These are phyloP conservation scores for Gymnoscelis rufifasciata DNA, from an alignment of 2,888 invertebrate species.

Conservation along the genomic window DNA sequence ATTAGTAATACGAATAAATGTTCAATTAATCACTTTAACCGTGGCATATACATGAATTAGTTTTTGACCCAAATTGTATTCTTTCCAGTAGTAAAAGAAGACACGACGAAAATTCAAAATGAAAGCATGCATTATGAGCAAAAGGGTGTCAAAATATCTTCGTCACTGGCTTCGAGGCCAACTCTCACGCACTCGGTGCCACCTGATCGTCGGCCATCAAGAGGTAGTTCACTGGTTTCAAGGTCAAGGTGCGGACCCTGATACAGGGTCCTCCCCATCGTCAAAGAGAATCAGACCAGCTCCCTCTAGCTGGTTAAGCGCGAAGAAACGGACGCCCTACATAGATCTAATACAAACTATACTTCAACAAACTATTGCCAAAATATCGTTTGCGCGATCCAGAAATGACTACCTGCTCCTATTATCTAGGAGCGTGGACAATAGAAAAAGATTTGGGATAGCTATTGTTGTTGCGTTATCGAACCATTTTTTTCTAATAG, in stretches of 20 bases:
- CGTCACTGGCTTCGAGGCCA: slow-evolving; percentile 51
- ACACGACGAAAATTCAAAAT: no score
- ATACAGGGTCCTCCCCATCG: slow-evolving; percentile 17
- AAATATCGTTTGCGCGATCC: slow-evolving; percentile 55
- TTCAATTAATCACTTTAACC: no score
- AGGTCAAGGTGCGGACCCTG: slow-evolving; percentile 32
- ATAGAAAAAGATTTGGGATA: slow-evolving; percentile 34
- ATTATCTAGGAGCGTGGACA: slow-evolving; percentile 46
- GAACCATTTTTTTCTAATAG: slow-evolving; percentile 15
- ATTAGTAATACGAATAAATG: no score
- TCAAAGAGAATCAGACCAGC: slow-evolving; percentile 49
- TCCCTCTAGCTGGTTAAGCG: slow-evolving; percentile 58
- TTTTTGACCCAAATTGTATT: no score
- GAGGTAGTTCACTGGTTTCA: slow-evolving; percentile 60
- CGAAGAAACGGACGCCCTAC: slow-evolving; percentile 69
- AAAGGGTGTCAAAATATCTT: slow-evolving; percentile 68
- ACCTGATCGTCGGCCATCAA: slow-evolving; percentile 44
- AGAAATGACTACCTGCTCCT: slow-evolving; percentile 54
- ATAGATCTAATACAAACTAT: slow-evolving; percentile 10
- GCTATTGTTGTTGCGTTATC: slow-evolving; percentile 38
- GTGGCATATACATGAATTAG: no score
- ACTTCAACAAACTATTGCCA: slow-evolving; percentile 33
- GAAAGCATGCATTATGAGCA: slow-evolving; percentile 17
- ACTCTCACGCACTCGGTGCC: slow-evolving; percentile 63
- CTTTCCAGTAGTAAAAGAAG: no score